Evolutionary conservation across 2,797 vertebrate genomes (phyloP).

Genomic region (Cephalopachus bancanus): DNA sequence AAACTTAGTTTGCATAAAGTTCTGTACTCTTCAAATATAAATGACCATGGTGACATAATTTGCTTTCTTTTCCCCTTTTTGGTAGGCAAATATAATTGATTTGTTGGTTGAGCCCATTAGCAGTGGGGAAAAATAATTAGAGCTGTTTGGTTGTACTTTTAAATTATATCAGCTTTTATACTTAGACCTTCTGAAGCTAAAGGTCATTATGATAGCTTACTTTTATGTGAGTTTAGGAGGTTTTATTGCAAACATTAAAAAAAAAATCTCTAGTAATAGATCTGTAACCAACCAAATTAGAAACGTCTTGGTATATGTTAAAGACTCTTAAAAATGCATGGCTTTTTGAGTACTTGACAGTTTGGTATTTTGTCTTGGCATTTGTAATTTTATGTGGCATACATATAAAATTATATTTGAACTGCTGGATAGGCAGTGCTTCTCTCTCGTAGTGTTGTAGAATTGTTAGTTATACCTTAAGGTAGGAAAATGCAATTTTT

Average conservation of each 20-base stretch:
- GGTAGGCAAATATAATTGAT: constrained; percentile 15
- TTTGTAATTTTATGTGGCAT: background rate
- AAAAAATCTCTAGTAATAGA: background rate
- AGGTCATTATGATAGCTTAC: background rate
- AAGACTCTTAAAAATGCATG: background rate
- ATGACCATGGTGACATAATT: background rate
- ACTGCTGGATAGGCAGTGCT: background rate
- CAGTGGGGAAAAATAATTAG: constrained; percentile 5
- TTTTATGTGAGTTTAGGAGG: constrained; percentile 35
- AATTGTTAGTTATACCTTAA: background rate
- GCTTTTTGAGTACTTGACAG: background rate
- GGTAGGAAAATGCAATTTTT: constrained; percentile 36
- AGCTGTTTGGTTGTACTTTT: constrained; percentile 23
- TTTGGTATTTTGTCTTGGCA: constrained; percentile 50
- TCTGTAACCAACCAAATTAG: constrained; percentile 13
- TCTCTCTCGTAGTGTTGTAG: background rate
- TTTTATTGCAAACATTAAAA: background rate
- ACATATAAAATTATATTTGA: background rate
- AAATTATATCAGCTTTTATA: background rate
- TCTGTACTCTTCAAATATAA: constrained; percentile 40
- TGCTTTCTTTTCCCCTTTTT: constrained; percentile 63
- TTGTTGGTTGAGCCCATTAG: constrained; percentile 20
- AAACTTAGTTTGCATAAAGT: constrained; percentile 63
- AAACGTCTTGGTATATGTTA: background rate
- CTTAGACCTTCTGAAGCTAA: constrained; percentile 28